Percentiles rank a stretch among this genome's conserved stretches.
These are phyloP conservation scores for Triplophysa bombifrons DNA, from an alignment of 2,797 vertebrate species.

Conservation along the genomic window DNA sequence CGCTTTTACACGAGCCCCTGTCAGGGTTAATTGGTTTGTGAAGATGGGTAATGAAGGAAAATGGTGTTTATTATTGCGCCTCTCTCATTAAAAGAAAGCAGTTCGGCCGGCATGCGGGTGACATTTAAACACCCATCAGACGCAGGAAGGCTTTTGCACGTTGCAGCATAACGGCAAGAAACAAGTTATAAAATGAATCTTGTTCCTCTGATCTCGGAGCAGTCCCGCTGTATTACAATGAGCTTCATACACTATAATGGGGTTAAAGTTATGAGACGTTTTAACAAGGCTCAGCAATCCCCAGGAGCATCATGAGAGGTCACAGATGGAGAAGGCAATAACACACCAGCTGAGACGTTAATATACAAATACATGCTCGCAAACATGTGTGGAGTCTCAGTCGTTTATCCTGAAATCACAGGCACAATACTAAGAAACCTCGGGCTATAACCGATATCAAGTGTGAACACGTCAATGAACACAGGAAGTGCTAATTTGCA, in stretches of 20 bases:
- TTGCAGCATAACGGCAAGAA: constrained; percentile 2
- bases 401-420: constrained; percentile 6
- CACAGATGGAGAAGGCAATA: constrained; percentile 38
- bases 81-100: constrained; percentile 64
- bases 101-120: constrained; percentile 48
- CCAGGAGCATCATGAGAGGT: constrained; percentile 32
- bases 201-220: neutral
- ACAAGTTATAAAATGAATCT: neutral
- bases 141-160: neutral
- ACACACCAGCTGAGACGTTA: neutral
- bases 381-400: neutral
- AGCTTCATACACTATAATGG: constrained; percentile 25
- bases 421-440: neutral
- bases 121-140: constrained; percentile 68
- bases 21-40: constrained; percentile 75
- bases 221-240: neutral
- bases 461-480: neutral
- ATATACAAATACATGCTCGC: neutral
- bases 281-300: constrained; percentile 25
- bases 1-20: constrained; percentile 69
- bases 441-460: constrained; percentile 1
- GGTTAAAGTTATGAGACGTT: constrained; percentile 27
- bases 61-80: constrained; percentile 72
- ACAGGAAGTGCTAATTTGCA: constrained; percentile 44
- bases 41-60: constrained; percentile 77